phyloP scores from a whole-genome alignment of 2,113 vertebrate species.

The Oostethus manadensis region DNA sequence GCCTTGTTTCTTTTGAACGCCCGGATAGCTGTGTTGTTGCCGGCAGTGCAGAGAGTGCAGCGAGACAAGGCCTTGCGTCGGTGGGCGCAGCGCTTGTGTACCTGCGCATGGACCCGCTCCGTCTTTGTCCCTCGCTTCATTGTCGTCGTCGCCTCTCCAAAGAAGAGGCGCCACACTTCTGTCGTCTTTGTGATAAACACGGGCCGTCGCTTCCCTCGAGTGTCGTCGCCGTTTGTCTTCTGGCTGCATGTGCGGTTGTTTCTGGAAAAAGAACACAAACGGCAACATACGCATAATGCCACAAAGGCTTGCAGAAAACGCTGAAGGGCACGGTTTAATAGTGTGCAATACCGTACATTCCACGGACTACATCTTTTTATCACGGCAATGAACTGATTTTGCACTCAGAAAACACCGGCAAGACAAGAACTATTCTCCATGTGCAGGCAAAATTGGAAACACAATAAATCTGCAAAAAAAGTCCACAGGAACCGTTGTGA shows the following conservation, averaged over 20 bases:
- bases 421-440: background rate
- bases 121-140: slow-evolving; percentile 48
- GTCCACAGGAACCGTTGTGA: background rate
- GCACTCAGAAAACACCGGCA: background rate
- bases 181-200: slow-evolving; percentile 68
- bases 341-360: background rate
- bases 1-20: slow-evolving; percentile 51
- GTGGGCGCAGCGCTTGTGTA: slow-evolving; percentile 27
- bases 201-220: slow-evolving; percentile 47
- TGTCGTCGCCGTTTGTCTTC: slow-evolving; percentile 48
- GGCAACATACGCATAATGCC: background rate
- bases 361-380: background rate
- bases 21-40: slow-evolving; percentile 61
- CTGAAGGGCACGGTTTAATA: slow-evolving; percentile 2
- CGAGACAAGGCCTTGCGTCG: slow-evolving; percentile 40
- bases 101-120: slow-evolving; percentile 40
- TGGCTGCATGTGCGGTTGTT: slow-evolving; percentile 39
- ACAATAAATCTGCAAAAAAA: background rate
- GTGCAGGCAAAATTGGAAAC: background rate
- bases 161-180: slow-evolving; percentile 54
- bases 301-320: background rate
- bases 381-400: background rate
- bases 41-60: slow-evolving; percentile 40
- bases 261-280: slow-evolving; percentile 32
- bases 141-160: slow-evolving; percentile 42